Evolutionary conservation across 2,113 vertebrate genomes (phyloP), one percentile per base, ranked within the genome.

Genomic region (Tyrannus savana): DNA sequence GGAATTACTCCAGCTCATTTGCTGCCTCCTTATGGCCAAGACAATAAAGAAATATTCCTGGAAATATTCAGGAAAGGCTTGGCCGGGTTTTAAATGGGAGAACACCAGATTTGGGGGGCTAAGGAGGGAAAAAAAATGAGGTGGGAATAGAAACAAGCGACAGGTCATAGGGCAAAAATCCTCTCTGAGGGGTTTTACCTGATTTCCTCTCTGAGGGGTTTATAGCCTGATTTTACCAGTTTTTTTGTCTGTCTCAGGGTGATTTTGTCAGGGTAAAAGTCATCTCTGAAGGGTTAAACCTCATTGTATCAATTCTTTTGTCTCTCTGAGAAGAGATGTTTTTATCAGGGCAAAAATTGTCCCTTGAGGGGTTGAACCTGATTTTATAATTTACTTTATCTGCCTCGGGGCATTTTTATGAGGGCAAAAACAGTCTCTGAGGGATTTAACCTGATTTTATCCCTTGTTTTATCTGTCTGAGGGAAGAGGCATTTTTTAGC

Each of bases 21-120:
- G 22, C 31, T n/a, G 44, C 33, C 44, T 27, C 23, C 24, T 42
- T 28, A 23, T 28, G 10, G 42, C 42, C 44, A 19, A 24, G 5
- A 22, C 33, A 23, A 28, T 19, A n/a, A 42, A 28, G 17, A 42
- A 50, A 22, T n/a, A n/a, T n/a, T n/a, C 3, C 6, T 39, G 68
- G 52, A 74, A 67, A 59, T 33, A 37, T 31, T 50, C 66, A 37
- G 60, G 68, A 59, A 74, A 24, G 15, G 31, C 66, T 22, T 18
- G 33, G 22, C 25, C 2, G 21, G 19, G 7, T 56, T 88, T 88
- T 47, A 44, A 14, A 10, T 10, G 42, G 67, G 30, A 41, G 28
- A 41, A 63, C 1, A 0, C n/a, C 0, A 0, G 19, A 23, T 73
- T 28, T 37, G 76, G 42, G 31, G 31, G 31, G 42, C 4, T 9